phyloP scores from a whole-genome alignment of 2,113 vertebrate genomes.

The Smithornis capensis region DNA sequence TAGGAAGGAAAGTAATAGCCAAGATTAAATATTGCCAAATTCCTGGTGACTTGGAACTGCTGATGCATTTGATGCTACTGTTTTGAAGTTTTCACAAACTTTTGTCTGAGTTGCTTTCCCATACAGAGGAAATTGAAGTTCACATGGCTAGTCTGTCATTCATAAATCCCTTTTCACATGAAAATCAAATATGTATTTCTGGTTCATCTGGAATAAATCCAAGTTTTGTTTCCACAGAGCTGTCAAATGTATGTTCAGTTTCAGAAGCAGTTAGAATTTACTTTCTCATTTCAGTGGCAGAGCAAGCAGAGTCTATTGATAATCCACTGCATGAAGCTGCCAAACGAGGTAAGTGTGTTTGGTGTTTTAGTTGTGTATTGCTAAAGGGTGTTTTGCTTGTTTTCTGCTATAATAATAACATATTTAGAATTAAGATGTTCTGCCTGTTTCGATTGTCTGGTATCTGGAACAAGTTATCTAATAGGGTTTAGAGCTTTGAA shows the following conservation, averaged over 20 bases:
- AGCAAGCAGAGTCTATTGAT: constrained; percentile 94
- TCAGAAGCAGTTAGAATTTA: constrained; percentile 4
- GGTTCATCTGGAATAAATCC: background rate
- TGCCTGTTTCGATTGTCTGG: background rate
- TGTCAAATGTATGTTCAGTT: background rate
- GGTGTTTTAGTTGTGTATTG: background rate
- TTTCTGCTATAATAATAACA: background rate
- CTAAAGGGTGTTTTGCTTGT: background rate
- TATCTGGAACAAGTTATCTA: background rate
- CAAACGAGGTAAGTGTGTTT: constrained; percentile 85
- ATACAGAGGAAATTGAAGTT: background rate
- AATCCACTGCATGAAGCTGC: constrained; percentile 97
- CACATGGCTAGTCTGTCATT: background rate
- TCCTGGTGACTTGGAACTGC: background rate
- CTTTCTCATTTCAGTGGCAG: constrained; percentile 84
- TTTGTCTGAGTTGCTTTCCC: background rate
- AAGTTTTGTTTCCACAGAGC: background rate
- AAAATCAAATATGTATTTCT: background rate
- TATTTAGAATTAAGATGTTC: background rate
- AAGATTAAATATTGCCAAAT: background rate
- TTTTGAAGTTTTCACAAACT: background rate
- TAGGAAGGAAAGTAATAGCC: background rate
- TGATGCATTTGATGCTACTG: background rate
- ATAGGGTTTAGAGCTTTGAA: background rate
- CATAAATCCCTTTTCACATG: background rate